A percentile compares a stretch with the other conserved stretches of the same genome.
phyloP scores from a whole-genome alignment of 2,888 invertebrate species.

The Adela reaumurella region DNA sequence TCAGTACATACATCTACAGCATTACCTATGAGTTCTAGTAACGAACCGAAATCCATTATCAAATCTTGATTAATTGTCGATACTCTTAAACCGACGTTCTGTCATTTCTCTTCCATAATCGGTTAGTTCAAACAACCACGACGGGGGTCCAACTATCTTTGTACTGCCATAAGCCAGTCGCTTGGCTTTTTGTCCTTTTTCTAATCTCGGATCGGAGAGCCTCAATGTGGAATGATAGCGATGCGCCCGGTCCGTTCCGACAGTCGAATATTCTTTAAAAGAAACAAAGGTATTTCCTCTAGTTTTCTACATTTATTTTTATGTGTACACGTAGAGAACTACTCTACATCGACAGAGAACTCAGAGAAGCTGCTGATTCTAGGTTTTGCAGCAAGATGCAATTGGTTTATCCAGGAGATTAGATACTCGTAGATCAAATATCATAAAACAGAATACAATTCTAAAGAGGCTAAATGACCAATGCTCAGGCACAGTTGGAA shows the following conservation, averaged over 20 bases:
- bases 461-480: no score
- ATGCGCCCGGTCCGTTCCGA: neutral
- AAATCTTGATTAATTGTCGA: conserved; percentile 47
- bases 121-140: conserved; percentile 49
- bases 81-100: conserved; percentile 44
- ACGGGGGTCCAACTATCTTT: conserved; percentile 31
- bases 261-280: neutral
- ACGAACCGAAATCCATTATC: conserved; percentile 48
- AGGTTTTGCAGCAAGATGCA: no score
- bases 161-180: conserved; percentile 8
- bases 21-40: conserved; percentile 47
- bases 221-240: neutral
- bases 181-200: conserved; percentile 19
- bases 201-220: neutral
- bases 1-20: conserved; percentile 28
- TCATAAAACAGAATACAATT: no score
- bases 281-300: no score
- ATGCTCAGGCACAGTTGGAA: no score
- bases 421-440: no score
- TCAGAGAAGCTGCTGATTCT: no score
- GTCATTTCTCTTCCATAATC: conserved; percentile 55
- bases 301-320: no score
- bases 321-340: no score
- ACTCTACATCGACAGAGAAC: no score
- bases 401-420: no score